Evolutionary conservation across 2,888 invertebrate genomes (phyloP).

Genomic region (Temnothorax rugatulus): DNA sequence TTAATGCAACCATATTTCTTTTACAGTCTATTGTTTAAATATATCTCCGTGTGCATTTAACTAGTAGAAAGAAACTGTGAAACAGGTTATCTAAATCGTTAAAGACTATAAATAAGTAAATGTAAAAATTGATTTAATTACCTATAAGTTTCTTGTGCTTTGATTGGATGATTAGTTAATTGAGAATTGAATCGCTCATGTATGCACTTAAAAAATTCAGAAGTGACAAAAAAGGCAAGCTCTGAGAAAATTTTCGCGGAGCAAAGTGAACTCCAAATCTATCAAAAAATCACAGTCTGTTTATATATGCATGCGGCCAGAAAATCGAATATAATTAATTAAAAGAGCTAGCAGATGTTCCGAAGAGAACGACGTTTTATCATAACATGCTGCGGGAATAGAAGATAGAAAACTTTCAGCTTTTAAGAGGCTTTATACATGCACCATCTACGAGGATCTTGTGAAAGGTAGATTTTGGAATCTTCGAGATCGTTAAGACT

Average conservation of each 20-base stretch:
- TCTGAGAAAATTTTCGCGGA: not conserved
- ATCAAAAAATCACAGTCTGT: not conserved
- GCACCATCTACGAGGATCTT: conserved; percentile 59
- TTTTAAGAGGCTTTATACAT: conserved; percentile 63
- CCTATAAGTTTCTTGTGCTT: not conserved
- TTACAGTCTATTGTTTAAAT: not conserved
- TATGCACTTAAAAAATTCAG: not conserved
- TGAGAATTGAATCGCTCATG: not conserved
- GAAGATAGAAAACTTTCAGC: conserved; percentile 38
- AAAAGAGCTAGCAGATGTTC: not conserved
- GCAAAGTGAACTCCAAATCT: not conserved
- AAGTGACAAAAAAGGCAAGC: not conserved
- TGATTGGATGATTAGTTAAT: not conserved
- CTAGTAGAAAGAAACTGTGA: not conserved
- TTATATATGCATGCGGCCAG: not conserved
- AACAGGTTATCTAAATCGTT: not conserved
- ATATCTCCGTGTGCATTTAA: not conserved
- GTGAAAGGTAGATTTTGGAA: conserved; percentile 60
- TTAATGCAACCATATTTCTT: not conserved
- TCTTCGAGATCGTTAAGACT: conserved; percentile 73
- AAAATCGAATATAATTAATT: conserved; percentile 42
- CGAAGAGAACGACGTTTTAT: conserved; percentile 25
- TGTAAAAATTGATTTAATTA: not conserved
- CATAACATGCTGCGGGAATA: conserved; percentile 22
- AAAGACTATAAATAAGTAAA: not conserved